These are phyloP conservation scores for Augochlora pura DNA, from an alignment of 1,140 invertebrate species.

Conservation along the genomic window DNA sequence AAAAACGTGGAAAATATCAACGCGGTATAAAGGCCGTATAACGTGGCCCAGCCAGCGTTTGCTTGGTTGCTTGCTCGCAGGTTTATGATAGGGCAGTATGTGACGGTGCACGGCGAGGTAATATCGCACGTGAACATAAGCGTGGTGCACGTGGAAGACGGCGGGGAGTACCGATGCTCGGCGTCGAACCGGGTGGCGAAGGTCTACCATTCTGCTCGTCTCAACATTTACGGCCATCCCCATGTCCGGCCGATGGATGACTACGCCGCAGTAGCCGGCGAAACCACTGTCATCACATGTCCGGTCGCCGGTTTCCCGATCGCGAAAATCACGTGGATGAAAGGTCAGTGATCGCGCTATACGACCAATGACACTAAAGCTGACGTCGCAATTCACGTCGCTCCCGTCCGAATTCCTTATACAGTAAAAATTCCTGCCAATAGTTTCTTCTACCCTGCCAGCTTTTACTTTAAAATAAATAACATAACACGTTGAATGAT, in stretches of 20 bases:
- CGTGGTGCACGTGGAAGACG: constrained; percentile 92
- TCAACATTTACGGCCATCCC: constrained; percentile 95
- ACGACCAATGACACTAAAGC: not conserved
- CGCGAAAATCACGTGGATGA: constrained; percentile 92
- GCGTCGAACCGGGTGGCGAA: constrained; percentile 90
- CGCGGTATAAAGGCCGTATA: too few relatives aligned
- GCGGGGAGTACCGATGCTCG: constrained; percentile 93
- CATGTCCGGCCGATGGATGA: constrained; percentile 95
- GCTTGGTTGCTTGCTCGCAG: constrained; percentile 74
- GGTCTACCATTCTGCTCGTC: constrained; percentile 89
- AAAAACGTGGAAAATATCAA: too few relatives aligned
- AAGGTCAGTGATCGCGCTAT: constrained; percentile 82
- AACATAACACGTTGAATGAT: too few relatives aligned
- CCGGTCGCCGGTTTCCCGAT: constrained; percentile 96
- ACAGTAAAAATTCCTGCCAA: too few relatives aligned
- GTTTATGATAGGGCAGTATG: constrained; percentile 94
- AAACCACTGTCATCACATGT: constrained; percentile 92
- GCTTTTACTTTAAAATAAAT: too few relatives aligned
- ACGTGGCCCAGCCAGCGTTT: not conserved
- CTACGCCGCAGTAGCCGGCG: constrained; percentile 93
- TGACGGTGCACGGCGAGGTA: constrained; percentile 94
- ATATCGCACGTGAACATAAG: constrained; percentile 97
- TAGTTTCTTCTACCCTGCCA: too few relatives aligned
- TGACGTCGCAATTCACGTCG: not conserved
- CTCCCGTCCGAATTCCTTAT: not conserved